These are phyloP conservation scores for Agriotes lineatus DNA, from an alignment of 2,888 invertebrate species.

Conservation along the genomic window DNA sequence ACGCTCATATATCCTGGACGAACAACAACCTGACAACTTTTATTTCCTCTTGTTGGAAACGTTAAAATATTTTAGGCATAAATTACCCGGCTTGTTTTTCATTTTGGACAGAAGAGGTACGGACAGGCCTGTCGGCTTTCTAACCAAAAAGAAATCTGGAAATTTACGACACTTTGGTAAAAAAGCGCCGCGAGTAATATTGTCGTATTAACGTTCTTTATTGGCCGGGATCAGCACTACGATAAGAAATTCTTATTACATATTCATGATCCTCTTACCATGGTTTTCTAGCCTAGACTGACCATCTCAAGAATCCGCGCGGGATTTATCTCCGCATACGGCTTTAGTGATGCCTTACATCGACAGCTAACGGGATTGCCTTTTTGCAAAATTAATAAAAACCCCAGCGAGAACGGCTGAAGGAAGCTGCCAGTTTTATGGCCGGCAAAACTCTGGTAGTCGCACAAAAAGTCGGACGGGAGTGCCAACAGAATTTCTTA, in stretches of 20 bases:
- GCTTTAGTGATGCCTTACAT: constrained; percentile 5
- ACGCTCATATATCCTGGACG: constrained; percentile 16
- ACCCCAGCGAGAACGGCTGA: background rate
- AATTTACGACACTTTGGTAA: constrained; percentile 31
- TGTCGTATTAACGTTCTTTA: constrained; percentile 35
- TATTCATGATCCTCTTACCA: constrained; percentile 15
- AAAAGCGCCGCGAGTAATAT: constrained; percentile 36
- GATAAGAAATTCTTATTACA: constrained; percentile 33
- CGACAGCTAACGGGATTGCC: constrained; percentile 5
- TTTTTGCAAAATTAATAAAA: background rate
- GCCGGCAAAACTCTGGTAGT: background rate
- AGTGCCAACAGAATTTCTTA: background rate
- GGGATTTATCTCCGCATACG: background rate
- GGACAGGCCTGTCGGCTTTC: constrained; percentile 16
- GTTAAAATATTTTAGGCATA: constrained; percentile 20
- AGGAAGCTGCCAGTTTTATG: background rate
- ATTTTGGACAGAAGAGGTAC: constrained; percentile 17
- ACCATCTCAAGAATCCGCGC: background rate
- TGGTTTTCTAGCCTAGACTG: background rate
- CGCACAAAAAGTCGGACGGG: background rate
- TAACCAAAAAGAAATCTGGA: constrained; percentile 20
- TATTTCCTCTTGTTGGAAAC: constrained; percentile 20
- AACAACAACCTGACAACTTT: constrained; percentile 27
- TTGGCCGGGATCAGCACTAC: constrained; percentile 18
- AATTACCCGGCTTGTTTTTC: constrained; percentile 20